These are phyloP conservation scores for Atopsyche davidsoni DNA, from an alignment of 1,140 invertebrate genomes.

Conservation along the genomic window DNA sequence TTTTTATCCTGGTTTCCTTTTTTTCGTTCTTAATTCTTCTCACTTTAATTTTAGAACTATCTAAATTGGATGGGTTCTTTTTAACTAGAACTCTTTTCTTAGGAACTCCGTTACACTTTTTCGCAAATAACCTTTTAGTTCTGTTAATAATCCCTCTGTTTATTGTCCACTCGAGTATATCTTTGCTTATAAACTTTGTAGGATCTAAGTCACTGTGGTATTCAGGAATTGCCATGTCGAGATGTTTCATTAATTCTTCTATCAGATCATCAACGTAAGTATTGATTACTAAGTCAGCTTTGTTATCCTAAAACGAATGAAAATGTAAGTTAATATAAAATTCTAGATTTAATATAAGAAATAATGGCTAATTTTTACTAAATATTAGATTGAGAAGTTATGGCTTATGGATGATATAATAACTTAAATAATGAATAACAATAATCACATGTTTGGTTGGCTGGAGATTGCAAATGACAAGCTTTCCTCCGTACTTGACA, in stretches of 20 bases:
- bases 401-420: constrained; percentile 10
- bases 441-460: constrained; percentile 83
- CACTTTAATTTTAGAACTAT: not conserved
- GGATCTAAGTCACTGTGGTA: constrained; percentile 65
- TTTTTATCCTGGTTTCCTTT: not conserved
- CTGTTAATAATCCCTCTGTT: constrained; percentile 45
- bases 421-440: too few relatives aligned
- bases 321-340: constrained; percentile 18
- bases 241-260: constrained; percentile 63
- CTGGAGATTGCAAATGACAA: constrained; percentile 96
- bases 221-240: constrained; percentile 64
- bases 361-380: too few relatives aligned
- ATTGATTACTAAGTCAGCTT: constrained; percentile 84
- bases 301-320: constrained; percentile 70
- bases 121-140: constrained; percentile 51
- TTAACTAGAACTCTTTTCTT: constrained; percentile 25
- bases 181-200: constrained; percentile 49
- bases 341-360: too few relatives aligned
- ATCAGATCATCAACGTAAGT: constrained; percentile 86
- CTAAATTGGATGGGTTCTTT: not conserved
- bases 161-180: constrained; percentile 59
- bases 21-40: constrained; percentile 6
- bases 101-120: constrained; percentile 29
- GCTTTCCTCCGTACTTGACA: constrained; percentile 80
- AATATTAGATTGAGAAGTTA: constrained; percentile 22